Base-by-base conservation (phyloP, 1,140 invertebrate genomes). In the Aphis craccivora region DNA sequence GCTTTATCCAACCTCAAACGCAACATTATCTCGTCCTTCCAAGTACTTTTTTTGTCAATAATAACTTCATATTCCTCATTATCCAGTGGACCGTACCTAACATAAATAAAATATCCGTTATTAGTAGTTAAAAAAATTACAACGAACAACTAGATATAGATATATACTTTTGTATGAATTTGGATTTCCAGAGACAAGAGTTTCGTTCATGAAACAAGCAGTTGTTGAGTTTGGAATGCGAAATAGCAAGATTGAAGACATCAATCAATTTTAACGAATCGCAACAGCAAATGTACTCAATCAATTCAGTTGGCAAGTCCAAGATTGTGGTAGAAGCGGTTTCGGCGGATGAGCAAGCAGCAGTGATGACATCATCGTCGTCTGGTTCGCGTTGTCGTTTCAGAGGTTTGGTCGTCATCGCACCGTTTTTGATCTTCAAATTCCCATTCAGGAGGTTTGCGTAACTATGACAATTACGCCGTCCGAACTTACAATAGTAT, bases 101-200 rank as follows among this genome's bases (percentile, higher is more conserved):
- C 2, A 55, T 25, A 14, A 60, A 30, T n/a, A 18, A 83, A 45
- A 92, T 18, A 40, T 60, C 14, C 6, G 0, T 30, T 22, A 25
- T 45, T 14, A 51, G 35, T 83, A 51, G 18, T 3, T n/a, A 76
- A 76, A 76, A 76, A 76, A 76, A 18, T 5, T 6, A 76, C 60
- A 76, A n/a, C n/a, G 18, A 11, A 76, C 30, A 76, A 76, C 48
- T 51, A 51, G 48, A 90, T 51, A 55, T 53, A 55, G 2, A 2
- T 35, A 14, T 48, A 18, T 84, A 92, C 91, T 83, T 92, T 84
- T 92, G 91, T 30, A 53, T 83, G n/a, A 84, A 92, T 53, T 92
- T 92, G 2, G 76, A 25, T 40, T 92, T 92, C 91, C 91, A 92
- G 1, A 92, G 43, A 11, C n/a, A 9, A 35, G 76, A 51, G 81